These are phyloP conservation scores for Platichthys flesus DNA, from an alignment of 2,113 vertebrate species.

Conservation along the genomic window DNA sequence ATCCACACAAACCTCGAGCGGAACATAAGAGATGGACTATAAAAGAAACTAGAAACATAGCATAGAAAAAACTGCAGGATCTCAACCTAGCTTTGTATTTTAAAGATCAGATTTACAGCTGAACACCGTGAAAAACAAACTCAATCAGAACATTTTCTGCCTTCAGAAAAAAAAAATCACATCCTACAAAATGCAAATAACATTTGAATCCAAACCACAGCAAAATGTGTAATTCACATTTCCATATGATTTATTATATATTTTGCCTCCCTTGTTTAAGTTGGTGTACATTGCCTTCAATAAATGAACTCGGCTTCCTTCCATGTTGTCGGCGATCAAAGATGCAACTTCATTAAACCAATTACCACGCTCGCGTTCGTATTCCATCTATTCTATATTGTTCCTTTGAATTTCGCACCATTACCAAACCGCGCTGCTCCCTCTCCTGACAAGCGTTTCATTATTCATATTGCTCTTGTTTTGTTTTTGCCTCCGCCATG, in stretches of 20 bases:
- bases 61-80: too few relatives aligned
- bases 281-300: not conserved
- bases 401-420: slow-evolving; percentile 51
- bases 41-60: too few relatives aligned
- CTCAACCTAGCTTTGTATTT: too few relatives aligned
- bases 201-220: not conserved
- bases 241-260: not conserved
- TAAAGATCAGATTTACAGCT: too few relatives aligned
- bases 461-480: slow-evolving; percentile 76
- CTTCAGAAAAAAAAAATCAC: not conserved
- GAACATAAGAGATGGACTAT: too few relatives aligned
- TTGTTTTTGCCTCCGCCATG: slow-evolving; percentile 63
- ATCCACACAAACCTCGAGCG: not conserved
- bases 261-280: not conserved
- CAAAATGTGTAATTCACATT: not conserved
- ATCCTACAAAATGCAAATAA: not conserved
- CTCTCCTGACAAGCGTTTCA: slow-evolving; percentile 71
- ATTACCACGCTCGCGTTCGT: slow-evolving; percentile 58
- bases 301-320: slow-evolving; percentile 6
- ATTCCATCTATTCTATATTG: slow-evolving; percentile 49
- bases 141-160: not conserved
- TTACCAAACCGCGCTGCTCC: slow-evolving; percentile 27
- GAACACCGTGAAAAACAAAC: not conserved
- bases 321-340: slow-evolving; percentile 30
- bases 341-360: slow-evolving; percentile 59